Evolutionary conservation across 2,797 vertebrate genomes (phyloP).

Genomic region (Tokudaia tokunoshimensis): DNA sequence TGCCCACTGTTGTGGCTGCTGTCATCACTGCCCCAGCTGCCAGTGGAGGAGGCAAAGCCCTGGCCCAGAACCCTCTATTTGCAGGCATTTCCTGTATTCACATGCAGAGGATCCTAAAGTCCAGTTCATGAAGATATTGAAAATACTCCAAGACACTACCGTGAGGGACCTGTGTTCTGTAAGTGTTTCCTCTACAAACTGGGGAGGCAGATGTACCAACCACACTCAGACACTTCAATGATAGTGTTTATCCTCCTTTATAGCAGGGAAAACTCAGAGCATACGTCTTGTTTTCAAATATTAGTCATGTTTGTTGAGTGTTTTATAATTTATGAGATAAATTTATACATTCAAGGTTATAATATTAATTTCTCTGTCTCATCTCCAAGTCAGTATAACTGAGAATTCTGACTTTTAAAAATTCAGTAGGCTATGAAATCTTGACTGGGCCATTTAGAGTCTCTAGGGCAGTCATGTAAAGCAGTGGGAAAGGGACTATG

Average conservation of each 20-base stretch:
- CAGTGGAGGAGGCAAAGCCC: not conserved
- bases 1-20: conserved; percentile 16
- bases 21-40: conserved; percentile 59
- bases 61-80: rapidly evolving
- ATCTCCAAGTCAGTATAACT: not conserved
- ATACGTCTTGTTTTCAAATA: not conserved
- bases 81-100: conserved; percentile 10
- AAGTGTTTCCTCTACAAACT: conserved; percentile 71
- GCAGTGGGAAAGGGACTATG: not conserved
- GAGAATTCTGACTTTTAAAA: not conserved
- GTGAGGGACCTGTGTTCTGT: conserved; percentile 76
- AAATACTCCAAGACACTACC: conserved; percentile 75
- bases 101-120: not conserved
- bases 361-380: not conserved
- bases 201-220: not conserved
- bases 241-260: not conserved
- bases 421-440: not conserved
- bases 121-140: conserved; percentile 71
- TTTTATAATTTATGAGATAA: not conserved
- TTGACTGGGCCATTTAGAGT: not conserved
- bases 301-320: not conserved
- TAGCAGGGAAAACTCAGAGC: not conserved
- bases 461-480: conserved; percentile 2
- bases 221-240: too few relatives aligned
- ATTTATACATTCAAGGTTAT: not conserved